Evolutionary conservation across 2,797 vertebrate species (phyloP).

Genomic region (Rhinophrynus dorsalis): DNA sequence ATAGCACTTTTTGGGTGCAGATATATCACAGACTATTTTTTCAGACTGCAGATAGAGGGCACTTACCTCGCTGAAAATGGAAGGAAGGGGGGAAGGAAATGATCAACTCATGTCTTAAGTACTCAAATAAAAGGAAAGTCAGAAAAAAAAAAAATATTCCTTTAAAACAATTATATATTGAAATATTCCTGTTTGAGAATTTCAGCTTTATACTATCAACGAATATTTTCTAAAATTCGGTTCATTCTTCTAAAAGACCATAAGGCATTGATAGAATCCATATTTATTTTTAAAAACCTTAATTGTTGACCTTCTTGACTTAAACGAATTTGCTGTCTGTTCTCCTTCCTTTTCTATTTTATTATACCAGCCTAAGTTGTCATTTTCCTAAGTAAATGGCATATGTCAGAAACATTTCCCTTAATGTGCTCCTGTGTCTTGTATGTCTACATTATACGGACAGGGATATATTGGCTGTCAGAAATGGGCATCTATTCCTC

Average conservation of each 20-base stretch:
- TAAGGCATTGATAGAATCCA: background rate
- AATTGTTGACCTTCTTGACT: constrained; percentile 14
- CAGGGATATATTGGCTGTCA: background rate
- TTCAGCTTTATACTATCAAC: too few species aligned
- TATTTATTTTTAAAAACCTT: background rate
- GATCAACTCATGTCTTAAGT: too few species aligned
- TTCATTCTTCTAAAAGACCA: background rate
- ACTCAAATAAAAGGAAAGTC: too few species aligned
- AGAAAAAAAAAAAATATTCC: too few species aligned
- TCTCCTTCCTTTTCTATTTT: constrained; percentile 5
- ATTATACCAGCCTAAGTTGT: constrained; percentile 26
- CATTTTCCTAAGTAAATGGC: constrained; percentile 27
- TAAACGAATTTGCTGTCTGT: background rate
- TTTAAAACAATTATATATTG: background rate
- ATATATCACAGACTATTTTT: too few species aligned
- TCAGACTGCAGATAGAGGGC: too few species aligned
- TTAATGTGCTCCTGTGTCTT: background rate
- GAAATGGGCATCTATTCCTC: background rate
- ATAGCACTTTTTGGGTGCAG: too few species aligned
- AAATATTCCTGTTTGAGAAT: too few species aligned
- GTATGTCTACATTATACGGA: background rate
- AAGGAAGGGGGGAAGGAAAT: too few species aligned
- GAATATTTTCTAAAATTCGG: background rate
- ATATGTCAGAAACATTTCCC: constrained; percentile 11
- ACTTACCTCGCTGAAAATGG: too few species aligned